Evolutionary conservation across 2,797 vertebrate genomes (phyloP).

Genomic region (Miichthys miiuy): DNA sequence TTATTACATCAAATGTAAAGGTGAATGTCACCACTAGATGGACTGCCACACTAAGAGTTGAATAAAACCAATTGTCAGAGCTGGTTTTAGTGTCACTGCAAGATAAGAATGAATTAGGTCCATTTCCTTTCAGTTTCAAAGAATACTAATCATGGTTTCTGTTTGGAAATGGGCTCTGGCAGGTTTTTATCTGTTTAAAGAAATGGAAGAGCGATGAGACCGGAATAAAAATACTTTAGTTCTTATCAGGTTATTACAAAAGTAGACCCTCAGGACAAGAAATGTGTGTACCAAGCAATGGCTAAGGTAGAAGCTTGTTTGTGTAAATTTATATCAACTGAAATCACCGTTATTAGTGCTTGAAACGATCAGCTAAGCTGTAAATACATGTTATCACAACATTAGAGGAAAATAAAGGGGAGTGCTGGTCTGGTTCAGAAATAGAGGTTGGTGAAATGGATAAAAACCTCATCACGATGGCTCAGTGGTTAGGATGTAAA

Average conservation of each 20-base stretch:
- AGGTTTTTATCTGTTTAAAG: conserved; percentile 58
- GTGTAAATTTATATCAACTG: conserved; percentile 36
- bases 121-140: conserved; percentile 38
- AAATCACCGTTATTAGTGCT: conserved; percentile 57
- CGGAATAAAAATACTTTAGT: conserved; percentile 40
- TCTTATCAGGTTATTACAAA: conserved; percentile 50
- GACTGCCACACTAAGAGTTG: conserved; percentile 58
- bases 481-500: not conserved
- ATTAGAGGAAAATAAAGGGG: not conserved
- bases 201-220: conserved; percentile 47
- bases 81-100: conserved; percentile 30
- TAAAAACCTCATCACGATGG: not conserved
- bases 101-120: conserved; percentile 46
- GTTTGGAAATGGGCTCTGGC: conserved; percentile 42
- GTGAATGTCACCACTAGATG: conserved; percentile 64
- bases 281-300: conserved; percentile 51
- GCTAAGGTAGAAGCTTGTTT: conserved; percentile 15
- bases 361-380: conserved; percentile 46
- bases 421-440: not conserved
- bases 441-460: not conserved
- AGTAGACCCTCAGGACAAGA: conserved; percentile 50
- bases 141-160: conserved; percentile 50
- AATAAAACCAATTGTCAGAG: conserved; percentile 41
- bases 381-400: conserved; percentile 52
- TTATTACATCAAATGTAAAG: conserved; percentile 51